phyloP scores from a whole-genome alignment of 2,888 invertebrate species.

The Rosalia funebris region DNA sequence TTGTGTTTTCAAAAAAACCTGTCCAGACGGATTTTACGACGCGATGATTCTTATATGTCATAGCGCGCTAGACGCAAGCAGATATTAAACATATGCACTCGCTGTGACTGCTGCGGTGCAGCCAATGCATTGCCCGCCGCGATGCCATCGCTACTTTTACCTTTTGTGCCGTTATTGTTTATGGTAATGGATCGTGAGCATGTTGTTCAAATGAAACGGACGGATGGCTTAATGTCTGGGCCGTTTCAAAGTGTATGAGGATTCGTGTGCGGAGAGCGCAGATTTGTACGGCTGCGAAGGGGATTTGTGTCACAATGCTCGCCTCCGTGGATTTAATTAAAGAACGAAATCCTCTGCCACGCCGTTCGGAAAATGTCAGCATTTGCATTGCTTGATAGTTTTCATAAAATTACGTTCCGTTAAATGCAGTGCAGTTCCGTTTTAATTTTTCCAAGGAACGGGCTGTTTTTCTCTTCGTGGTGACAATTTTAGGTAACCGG shows the following conservation, averaged over 20 bases:
- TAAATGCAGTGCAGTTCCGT: no score
- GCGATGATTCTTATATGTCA: slow-evolving; percentile 43
- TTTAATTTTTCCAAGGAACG: no score
- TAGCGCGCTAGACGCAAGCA: slow-evolving; percentile 29
- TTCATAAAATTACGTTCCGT: no score
- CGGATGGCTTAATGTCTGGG: slow-evolving; percentile 18
- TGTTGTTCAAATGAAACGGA: slow-evolving; percentile 13
- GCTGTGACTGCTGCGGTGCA: slow-evolving; percentile 10
- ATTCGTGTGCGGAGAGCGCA: neutral
- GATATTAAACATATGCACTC: slow-evolving; percentile 30
- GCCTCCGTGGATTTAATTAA: neutral
- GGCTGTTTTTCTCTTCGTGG: no score
- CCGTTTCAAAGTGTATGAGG: neutral
- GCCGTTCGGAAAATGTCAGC: no score
- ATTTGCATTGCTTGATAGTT: no score
- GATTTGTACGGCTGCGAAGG: neutral
- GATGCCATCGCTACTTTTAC: slow-evolving; percentile 27
- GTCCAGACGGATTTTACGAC: slow-evolving; percentile 49
- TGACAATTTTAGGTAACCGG: no score
- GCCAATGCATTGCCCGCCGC: slow-evolving; percentile 7
- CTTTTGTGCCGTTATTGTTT: slow-evolving; percentile 28
- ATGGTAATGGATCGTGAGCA: slow-evolving; percentile 23
- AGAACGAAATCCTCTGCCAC: neutral
- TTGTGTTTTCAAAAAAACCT: slow-evolving; percentile 40
- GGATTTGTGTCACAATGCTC: neutral